A percentile compares a stretch with the other conserved stretches of the same genome.
These are phyloP conservation scores for Tarsius wallacei DNA, from an alignment of 2,797 vertebrate species.

Conservation along the genomic window DNA sequence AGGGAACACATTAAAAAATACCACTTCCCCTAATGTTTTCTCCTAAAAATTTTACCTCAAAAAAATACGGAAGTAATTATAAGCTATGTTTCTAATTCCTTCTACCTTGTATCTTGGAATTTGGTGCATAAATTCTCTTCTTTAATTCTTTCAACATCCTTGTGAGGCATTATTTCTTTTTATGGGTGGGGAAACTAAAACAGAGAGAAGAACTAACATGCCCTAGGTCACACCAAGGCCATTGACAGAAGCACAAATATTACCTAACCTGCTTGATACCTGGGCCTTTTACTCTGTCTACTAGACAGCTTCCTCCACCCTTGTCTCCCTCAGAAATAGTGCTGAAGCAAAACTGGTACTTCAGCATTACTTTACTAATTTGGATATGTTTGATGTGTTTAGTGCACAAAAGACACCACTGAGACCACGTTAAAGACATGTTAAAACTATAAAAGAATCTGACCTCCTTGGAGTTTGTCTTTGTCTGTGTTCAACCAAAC, in stretches of 20 bases:
- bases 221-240: conserved; percentile 16
- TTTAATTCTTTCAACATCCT: conserved; percentile 41
- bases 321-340: conserved; percentile 38
- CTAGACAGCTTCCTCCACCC: background rate
- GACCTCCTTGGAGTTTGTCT: conserved; percentile 72
- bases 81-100: conserved; percentile 32
- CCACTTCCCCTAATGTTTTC: conserved; percentile 13
- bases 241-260: conserved; percentile 38
- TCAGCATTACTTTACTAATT: conserved; percentile 67
- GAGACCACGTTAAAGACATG: conserved; percentile 29
- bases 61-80: conserved; percentile 49
- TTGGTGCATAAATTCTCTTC: background rate
- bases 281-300: conserved; percentile 3
- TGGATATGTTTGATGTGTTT: conserved; percentile 65
- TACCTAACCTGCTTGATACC: background rate
- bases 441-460: conserved; percentile 77
- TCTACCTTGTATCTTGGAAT: background rate
- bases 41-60: background rate
- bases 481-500: conserved; percentile 79
- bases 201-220: conserved; percentile 34
- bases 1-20: background rate
- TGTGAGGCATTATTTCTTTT: conserved; percentile 36
- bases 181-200: conserved; percentile 65
- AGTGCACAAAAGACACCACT: conserved; percentile 62
- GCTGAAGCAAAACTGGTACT: conserved; percentile 63